Evolutionary conservation across 2,113 vertebrate species (phyloP).

Genomic region (Salvator merianae): DNA sequence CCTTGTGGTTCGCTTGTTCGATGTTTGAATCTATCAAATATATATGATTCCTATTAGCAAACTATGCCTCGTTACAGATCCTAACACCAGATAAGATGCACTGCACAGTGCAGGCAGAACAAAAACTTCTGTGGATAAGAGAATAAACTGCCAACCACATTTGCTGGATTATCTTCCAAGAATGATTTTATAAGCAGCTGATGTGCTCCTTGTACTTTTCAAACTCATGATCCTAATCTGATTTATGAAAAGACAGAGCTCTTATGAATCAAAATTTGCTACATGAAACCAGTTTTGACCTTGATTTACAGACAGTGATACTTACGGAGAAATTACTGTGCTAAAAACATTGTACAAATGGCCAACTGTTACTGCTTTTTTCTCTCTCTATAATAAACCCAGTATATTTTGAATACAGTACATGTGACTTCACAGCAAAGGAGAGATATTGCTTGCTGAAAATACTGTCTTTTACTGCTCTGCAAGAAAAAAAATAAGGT

Average conservation of each 20-base stretch:
- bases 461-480: neutral
- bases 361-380: constrained; percentile 35
- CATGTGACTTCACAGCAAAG: constrained; percentile 9
- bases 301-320: constrained; percentile 13
- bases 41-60: neutral
- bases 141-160: neutral
- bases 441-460: neutral
- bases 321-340: neutral
- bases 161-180: neutral
- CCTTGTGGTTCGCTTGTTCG: neutral
- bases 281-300: constrained; percentile 25
- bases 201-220: neutral
- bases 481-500: constrained; percentile 10
- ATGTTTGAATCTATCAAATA: constrained; percentile 21
- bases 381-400: neutral
- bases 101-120: constrained; percentile 13
- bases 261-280: constrained; percentile 19
- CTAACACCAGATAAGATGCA: neutral
- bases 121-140: fast-evolving
- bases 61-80: constrained; percentile 2
- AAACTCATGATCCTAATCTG: neutral
- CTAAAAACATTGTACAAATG: constrained; percentile 12
- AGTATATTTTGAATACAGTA: constrained; percentile 4
- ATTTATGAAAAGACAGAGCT: neutral
- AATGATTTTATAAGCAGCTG: neutral